Evolutionary conservation across 2,113 vertebrate genomes (phyloP).

Genomic region (Lutjanus erythropterus): DNA sequence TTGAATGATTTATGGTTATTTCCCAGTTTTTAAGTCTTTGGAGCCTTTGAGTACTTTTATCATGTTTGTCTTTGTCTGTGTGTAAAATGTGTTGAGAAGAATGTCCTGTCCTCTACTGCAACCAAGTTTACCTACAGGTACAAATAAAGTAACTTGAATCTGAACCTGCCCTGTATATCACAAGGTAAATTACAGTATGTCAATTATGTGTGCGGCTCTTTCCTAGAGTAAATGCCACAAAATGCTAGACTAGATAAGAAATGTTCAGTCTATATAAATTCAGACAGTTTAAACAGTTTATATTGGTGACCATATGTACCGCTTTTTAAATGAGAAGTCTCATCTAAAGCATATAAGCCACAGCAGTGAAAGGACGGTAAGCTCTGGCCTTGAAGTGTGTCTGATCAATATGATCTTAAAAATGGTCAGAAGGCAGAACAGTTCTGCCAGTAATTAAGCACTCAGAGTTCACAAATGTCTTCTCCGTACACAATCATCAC

Average conservation of each 20-base stretch:
- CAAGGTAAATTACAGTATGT: not conserved
- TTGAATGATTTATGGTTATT: too few relatives aligned
- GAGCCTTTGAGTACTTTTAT: too few relatives aligned
- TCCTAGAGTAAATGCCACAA: not conserved
- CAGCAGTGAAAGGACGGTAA: not conserved
- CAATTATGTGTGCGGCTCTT: not conserved
- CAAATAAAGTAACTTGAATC: too few relatives aligned
- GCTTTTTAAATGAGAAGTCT: not conserved
- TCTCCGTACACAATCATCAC: not conserved
- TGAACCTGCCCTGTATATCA: not conserved
- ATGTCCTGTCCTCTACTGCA: too few relatives aligned
- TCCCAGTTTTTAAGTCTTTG: too few relatives aligned
- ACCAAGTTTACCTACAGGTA: too few relatives aligned
- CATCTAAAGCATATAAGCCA: not conserved
- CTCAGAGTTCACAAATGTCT: not conserved
- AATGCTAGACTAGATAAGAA: not conserved
- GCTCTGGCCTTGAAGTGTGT: not conserved
- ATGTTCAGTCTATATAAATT: not conserved
- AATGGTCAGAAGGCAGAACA: too few relatives aligned
- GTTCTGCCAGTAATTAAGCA: not conserved
- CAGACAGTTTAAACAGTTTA: not conserved
- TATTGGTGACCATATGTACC: too few relatives aligned
- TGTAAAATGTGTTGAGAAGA: too few relatives aligned
- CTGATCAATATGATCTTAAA: not conserved
- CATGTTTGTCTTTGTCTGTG: too few relatives aligned